phyloP scores from a whole-genome alignment of 2,797 vertebrate species.

The Aphelocoma californica region DNA sequence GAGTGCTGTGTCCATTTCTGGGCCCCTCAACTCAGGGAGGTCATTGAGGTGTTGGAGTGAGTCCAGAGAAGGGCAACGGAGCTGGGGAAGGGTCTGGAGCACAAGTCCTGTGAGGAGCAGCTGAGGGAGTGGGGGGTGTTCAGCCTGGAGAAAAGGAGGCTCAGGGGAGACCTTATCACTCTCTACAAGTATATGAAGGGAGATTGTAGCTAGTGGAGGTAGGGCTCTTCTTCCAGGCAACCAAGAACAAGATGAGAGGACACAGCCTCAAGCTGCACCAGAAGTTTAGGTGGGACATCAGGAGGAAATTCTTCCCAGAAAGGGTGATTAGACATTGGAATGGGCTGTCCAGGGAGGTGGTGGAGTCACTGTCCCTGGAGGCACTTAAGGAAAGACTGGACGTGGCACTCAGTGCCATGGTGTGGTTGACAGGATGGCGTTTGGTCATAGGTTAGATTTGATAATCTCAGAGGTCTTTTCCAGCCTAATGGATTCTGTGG shows the following conservation, averaged over 20 bases:
- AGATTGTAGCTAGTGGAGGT: background rate
- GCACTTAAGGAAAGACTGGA: background rate
- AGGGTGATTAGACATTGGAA: background rate
- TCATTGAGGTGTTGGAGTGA: background rate
- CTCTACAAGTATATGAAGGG: background rate
- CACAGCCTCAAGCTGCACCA: background rate
- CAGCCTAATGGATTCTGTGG: background rate
- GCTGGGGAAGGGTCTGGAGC: background rate
- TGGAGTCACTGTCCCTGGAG: accelerated
- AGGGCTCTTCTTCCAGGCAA: background rate
- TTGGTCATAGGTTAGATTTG: background rate
- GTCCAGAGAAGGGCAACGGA: background rate
- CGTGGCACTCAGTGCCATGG: background rate
- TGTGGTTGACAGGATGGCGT: background rate
- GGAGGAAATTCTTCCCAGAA: background rate
- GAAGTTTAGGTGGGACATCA: background rate
- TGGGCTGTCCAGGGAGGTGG: background rate
- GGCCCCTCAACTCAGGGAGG: background rate
- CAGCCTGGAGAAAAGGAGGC: background rate
- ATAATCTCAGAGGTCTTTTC: background rate
- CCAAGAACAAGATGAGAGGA: background rate
- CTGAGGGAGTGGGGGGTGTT: background rate
- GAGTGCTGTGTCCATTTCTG: background rate
- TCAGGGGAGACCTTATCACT: too few species aligned
- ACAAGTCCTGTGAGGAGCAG: background rate